Evolutionary conservation across 1,140 invertebrate genomes (phyloP).

Genomic region (Temnothorax longispinosus): DNA sequence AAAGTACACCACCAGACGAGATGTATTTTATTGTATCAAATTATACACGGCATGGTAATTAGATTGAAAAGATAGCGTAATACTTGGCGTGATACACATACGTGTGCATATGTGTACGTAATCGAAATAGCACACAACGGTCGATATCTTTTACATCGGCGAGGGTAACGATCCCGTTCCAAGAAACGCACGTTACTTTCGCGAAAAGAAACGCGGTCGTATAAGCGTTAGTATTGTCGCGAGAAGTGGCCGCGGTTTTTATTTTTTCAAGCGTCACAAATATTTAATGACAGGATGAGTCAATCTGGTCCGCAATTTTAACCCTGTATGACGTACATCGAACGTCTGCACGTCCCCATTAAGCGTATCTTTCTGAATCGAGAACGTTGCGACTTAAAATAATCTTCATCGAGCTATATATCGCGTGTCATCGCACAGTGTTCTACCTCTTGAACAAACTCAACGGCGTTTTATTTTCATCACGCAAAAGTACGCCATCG

Average conservation of each 20-base stretch:
- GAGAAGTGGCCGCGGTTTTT: neutral
- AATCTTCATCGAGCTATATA: neutral
- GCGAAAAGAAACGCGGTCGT: constrained; percentile 12
- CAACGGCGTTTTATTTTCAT: constrained; percentile 7
- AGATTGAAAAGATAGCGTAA: constrained; percentile 29
- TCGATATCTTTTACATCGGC: constrained; percentile 26
- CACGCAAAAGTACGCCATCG: constrained; percentile 12
- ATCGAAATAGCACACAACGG: neutral
- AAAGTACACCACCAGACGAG: neutral
- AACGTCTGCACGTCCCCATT: neutral
- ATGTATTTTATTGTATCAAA: constrained; percentile 28
- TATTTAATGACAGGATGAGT: neutral
- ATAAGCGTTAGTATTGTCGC: neutral
- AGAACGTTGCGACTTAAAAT: neutral
- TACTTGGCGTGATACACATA: constrained; percentile 44
- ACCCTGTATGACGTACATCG: neutral
- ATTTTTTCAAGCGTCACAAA: neutral
- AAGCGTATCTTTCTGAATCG: constrained; percentile 3
- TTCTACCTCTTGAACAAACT: neutral
- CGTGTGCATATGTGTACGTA: constrained; percentile 18
- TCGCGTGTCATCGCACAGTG: neutral
- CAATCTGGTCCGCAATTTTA: neutral
- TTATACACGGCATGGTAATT: constrained; percentile 33
- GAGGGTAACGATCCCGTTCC: constrained; percentile 37
- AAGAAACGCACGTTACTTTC: constrained; percentile 34